Evolutionary conservation across 1,140 invertebrate species (phyloP).

Genomic region (Hycleus cichorii): DNA sequence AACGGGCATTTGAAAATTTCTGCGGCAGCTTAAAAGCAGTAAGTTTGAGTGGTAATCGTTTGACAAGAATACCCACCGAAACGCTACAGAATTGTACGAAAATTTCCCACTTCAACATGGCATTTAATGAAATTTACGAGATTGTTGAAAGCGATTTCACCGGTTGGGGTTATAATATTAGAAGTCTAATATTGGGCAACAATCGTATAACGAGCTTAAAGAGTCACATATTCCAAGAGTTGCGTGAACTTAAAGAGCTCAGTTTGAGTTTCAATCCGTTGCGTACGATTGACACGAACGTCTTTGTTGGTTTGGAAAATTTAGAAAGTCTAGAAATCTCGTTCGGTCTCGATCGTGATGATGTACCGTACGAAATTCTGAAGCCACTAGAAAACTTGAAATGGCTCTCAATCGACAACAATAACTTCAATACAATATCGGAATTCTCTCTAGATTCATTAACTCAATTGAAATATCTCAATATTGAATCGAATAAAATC

Average conservation of each 20-base stretch:
- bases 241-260: conserved; percentile 69
- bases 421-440: conserved; percentile 67
- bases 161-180: conserved; percentile 73
- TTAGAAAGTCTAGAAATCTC: conserved; percentile 78
- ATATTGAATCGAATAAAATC: conserved; percentile 78
- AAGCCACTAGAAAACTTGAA: conserved; percentile 62
- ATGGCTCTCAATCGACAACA: conserved; percentile 84
- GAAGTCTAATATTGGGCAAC: conserved; percentile 75
- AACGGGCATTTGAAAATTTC: conserved; percentile 50
- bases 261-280: conserved; percentile 85
- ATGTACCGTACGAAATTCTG: conserved; percentile 66
- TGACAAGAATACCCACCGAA: conserved; percentile 61
- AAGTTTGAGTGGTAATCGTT: conserved; percentile 72
- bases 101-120: conserved; percentile 76
- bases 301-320: conserved; percentile 65
- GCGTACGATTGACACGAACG: conserved; percentile 63
- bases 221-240: conserved; percentile 61
- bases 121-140: conserved; percentile 75
- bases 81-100: conserved; percentile 60
- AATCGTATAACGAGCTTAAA: conserved; percentile 73
- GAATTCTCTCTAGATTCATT: conserved; percentile 53
- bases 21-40: conserved; percentile 61
- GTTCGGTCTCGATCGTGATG: conserved; percentile 70
- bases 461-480: conserved; percentile 69
- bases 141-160: conserved; percentile 65